Evolutionary conservation across 2,888 invertebrate genomes (phyloP), one percentile per base, ranked within the genome.

Genomic region (Stramonita haemastoma): DNA sequence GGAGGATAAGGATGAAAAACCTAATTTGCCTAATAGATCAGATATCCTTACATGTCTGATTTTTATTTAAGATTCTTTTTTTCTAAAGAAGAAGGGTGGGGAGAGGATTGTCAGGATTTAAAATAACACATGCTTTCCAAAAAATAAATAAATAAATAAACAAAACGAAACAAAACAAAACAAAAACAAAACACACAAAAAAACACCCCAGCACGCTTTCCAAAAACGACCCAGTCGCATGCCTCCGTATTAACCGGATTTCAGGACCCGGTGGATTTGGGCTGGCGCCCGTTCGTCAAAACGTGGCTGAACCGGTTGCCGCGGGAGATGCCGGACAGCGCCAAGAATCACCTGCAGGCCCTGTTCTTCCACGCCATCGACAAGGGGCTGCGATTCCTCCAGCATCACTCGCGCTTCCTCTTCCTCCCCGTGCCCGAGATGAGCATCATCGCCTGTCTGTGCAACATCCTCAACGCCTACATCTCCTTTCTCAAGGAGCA

Each of bases 231-330:
- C 46, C 46, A 46, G 46, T 46, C 46, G 8, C 46, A 46, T 46
- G 46, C 46, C 2, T 8, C 46, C 2, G 46, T 8, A 46, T 46
- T 46, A 46, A n/a, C n/a, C 46, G 2, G 46, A 8, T 32, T 86
- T 91, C 89, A 96, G 96, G 96, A 96, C 89, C 96, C 95, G 26
- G 94, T 95, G 36, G 95, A 96, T 88, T 93, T 96, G 13, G 95
- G 96, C 34, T 96, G 96, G 96, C 93, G 91, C 89, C 95, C 96
- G 0, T 95, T 92, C 92, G 95, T 96, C 8, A 94, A 94, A 91
- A 95, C 95, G 13, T 96, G 96, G 96, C 89, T 96, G 32, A 93
- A 93, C 88, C 91, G 93, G 4, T 92, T 96, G 60, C 94, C 95
- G 0, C 91, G 94, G 56, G 95, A 95, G 34, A 91, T 96, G 89